Conservation (phyloP, 2,113 vertebrate genomes). For the Zosterops borbonicus region DNA sequence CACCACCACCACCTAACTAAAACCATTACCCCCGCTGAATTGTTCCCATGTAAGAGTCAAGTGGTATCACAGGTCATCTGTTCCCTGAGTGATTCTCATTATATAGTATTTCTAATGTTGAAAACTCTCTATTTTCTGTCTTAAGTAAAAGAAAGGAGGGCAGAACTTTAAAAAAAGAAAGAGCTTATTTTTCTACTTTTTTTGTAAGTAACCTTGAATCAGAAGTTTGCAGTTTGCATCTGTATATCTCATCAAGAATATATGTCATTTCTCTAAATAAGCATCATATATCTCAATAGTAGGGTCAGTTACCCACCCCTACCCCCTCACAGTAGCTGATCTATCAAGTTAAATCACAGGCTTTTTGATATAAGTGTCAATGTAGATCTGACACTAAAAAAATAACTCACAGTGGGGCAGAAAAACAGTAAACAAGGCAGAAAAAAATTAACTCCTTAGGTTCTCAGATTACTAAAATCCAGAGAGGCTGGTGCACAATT, state of each 20-base stretch:
- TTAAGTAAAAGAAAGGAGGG: background rate
- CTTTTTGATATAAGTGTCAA: slow-evolving; percentile 38
- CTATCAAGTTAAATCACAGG: slow-evolving; percentile 42
- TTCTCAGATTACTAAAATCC: background rate
- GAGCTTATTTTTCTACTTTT: background rate
- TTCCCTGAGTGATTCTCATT: background rate
- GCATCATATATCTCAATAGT: slow-evolving; percentile 57
- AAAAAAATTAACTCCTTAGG: background rate
- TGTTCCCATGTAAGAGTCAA: background rate
- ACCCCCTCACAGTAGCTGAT: slow-evolving; percentile 9
- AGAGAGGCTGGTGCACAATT: background rate
- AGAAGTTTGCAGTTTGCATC: background rate
- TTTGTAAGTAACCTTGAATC: slow-evolving; percentile 46
- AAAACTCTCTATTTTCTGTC: background rate
- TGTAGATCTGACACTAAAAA: slow-evolving; percentile 34
- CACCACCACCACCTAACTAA: background rate
- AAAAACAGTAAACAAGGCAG: slow-evolving; percentile 4
- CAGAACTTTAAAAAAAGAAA: background rate
- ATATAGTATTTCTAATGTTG: background rate
- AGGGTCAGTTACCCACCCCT: slow-evolving; percentile 24
- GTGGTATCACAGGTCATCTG: background rate
- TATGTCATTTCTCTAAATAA: slow-evolving; percentile 57
- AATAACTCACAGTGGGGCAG: background rate
- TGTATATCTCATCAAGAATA: slow-evolving; percentile 26
- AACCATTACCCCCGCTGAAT: background rate